Evolutionary conservation across 2,888 invertebrate species (phyloP), one percentile per base, ranked within the genome.

Genomic region (Hoplodrina blanda): DNA sequence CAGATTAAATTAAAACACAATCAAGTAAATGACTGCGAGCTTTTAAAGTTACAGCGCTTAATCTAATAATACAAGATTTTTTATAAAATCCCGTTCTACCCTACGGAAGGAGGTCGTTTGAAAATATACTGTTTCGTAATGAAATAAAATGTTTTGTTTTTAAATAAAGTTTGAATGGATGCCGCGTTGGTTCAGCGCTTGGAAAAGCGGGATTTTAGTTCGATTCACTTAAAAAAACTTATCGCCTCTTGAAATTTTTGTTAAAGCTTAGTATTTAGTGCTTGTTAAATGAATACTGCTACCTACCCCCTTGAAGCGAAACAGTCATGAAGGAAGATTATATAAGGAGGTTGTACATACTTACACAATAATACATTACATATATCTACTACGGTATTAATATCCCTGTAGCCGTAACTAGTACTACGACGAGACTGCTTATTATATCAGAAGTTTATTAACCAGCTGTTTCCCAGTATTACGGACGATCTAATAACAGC

Each of bases 11-110:
- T 71, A 71, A 74, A 70, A 57, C 63, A 76, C 67, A 78, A 70
- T 81, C 69, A 67, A 81, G 71, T 62, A 69, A 69, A 78, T 75
- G 62, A 78, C 63, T 66, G 64, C 30, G n/a, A 76, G 69, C 69
- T 81, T 81, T 76, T 76, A 79, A 81, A 81, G 68, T 76, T 73
- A 78, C 57, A 59, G 59, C 52, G 55, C 63, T 55, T 69, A 67
- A 79, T 73, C 49, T 65, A 73, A 69, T 73, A 62, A 70, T 63
- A 46, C n/a, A 63, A 11, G 73, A 61, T 66, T 68, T 59, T 60
- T 72, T 52, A 60, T 55, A 60, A 59, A 61, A 63, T 30, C 44
- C 20, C 33, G 15, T 20, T 46, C 17, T 25, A 57, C 57, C 25
- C 46, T 46, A 46, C 41, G 13, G 59, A 37, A n/a, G 19, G 25